Evolutionary conservation across 2,113 vertebrate species (phyloP).

Genomic region (Microcebus ravelobensis): DNA sequence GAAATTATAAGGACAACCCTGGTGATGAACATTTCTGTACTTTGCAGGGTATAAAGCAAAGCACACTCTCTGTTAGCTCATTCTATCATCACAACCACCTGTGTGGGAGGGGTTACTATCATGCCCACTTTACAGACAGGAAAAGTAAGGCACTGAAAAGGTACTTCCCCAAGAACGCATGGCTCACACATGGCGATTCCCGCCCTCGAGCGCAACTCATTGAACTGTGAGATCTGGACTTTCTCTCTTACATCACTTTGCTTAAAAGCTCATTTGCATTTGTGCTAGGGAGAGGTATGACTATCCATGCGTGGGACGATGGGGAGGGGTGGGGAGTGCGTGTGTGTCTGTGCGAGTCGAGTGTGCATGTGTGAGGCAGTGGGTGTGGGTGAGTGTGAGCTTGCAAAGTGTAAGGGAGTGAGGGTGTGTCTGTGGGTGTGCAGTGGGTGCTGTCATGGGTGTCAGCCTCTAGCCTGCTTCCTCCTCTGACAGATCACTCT

Average conservation of each 20-base stretch:
- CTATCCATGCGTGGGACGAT: fast-evolving
- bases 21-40: neutral
- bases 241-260: neutral
- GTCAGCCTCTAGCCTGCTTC: neutral
- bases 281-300: neutral
- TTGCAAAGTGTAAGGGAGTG: fast-evolving
- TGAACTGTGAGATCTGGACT: neutral
- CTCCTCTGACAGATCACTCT: neutral
- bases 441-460: neutral
- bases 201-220: neutral
- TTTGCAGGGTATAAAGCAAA: neutral
- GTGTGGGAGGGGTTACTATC: fast-evolving
- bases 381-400: neutral
- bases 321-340: neutral
- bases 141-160: neutral
- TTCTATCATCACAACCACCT: neutral
- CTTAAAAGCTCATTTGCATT: neutral
- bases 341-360: neutral
- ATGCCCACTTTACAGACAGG: neutral
- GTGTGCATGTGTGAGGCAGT: neutral
- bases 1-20: neutral
- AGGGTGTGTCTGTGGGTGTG: neutral
- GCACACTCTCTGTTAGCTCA: neutral
- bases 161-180: neutral
- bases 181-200: neutral